phyloP scores from a whole-genome alignment of 2,888 invertebrate genomes.

The Meganola albula region DNA sequence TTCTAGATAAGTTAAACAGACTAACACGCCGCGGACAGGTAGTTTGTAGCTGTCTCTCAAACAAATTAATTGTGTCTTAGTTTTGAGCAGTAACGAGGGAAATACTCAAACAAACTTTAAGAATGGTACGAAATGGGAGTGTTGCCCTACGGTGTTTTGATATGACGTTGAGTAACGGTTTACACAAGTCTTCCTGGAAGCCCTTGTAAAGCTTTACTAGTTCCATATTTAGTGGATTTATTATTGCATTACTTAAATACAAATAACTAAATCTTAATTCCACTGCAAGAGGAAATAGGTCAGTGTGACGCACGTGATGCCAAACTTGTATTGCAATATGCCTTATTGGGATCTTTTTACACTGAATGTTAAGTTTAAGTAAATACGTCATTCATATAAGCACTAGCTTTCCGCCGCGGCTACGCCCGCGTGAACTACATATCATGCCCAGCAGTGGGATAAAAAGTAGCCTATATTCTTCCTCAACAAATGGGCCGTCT shows the following conservation, averaged over 20 bases:
- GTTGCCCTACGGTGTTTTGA: constrained; percentile 42
- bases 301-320: constrained; percentile 18
- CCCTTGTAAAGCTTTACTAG: neutral
- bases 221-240: neutral
- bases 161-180: constrained; percentile 42
- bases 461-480: too few relatives aligned
- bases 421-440: too few relatives aligned
- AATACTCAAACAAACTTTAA: constrained; percentile 61
- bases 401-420: too few relatives aligned
- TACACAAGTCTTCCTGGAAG: constrained; percentile 21
- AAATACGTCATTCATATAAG: too few relatives aligned
- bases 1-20: constrained; percentile 56
- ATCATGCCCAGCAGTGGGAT: too few relatives aligned
- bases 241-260: too few relatives aligned
- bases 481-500: too few relatives aligned
- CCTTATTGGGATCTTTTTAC: neutral
- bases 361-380: too few relatives aligned
- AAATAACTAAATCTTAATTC: constrained; percentile 1
- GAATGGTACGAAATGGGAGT: constrained; percentile 51
- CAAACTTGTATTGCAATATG: constrained; percentile 17
- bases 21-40: constrained; percentile 61
- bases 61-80: constrained; percentile 73
- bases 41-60: constrained; percentile 73
- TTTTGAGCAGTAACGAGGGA: constrained; percentile 63
- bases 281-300: constrained; percentile 19